A percentile compares a stretch with the other conserved stretches of the same genome.
Evolutionary conservation across 1,140 invertebrate species (phyloP).

Genomic region (Bombus vancouverensis): DNA sequence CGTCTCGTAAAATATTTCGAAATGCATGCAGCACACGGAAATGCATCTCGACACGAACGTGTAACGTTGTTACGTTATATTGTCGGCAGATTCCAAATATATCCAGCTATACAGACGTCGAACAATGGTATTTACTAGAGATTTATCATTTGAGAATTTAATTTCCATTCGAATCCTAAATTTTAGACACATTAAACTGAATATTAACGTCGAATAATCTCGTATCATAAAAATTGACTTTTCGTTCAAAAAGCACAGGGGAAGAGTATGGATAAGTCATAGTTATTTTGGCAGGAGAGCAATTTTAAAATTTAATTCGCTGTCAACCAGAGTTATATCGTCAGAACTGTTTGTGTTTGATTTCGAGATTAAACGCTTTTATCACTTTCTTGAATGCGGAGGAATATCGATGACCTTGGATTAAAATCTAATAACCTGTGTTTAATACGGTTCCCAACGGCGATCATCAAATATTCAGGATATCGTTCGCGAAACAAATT

Average conservation of each 20-base stretch:
- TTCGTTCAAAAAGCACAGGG: not conserved
- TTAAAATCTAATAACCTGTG: not conserved
- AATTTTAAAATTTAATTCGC: too few relatives aligned
- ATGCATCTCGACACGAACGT: not conserved
- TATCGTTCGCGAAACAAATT: not conserved
- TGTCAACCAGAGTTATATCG: too few relatives aligned
- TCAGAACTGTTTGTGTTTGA: too few relatives aligned
- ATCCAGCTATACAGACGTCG: not conserved
- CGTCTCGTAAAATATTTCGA: constrained; percentile 12
- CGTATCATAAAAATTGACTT: too few relatives aligned
- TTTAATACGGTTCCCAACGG: not conserved
- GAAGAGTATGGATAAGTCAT: too few relatives aligned
- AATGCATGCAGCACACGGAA: not conserved
- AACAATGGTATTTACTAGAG: not conserved
- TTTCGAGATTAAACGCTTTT: too few relatives aligned
- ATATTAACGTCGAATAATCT: too few relatives aligned
- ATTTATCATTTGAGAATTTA: not conserved
- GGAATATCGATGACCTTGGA: too few relatives aligned
- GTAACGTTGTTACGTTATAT: not conserved
- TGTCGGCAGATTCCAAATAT: not conserved
- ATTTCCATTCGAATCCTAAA: too few relatives aligned
- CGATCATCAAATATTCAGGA: constrained; percentile 6
- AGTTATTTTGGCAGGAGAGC: too few relatives aligned
- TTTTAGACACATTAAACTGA: too few relatives aligned
- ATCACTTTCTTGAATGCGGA: too few relatives aligned